Base-by-base conservation (phyloP, 2,797 vertebrate species). In the Danio choprae region DNA sequence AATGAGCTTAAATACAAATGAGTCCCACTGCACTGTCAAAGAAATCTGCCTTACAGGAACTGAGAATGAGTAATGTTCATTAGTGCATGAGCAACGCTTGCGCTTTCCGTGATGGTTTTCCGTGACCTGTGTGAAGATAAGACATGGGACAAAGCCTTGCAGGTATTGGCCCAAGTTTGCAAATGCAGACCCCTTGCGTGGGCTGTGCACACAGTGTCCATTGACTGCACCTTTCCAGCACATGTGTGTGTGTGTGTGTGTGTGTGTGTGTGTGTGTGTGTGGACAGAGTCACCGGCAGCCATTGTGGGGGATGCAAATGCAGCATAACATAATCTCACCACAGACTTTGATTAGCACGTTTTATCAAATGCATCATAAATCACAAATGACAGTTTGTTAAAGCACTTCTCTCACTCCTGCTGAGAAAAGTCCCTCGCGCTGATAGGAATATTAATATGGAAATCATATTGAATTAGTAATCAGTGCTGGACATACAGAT, bases 161-260 rank as follows among this genome's bases (percentile, higher is more conserved):
- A 67, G 11, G 41, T 82, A 79, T 74, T 64, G 81, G 81, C 76
- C 36, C 36, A 38, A 44, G 44, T 83, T 82, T 80, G 77, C 64
- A 56, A 74, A 72, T 51, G 41, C 56, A 20, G 44, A 62, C 58
- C 58, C 43, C 69, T 43, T 72, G 65, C 40, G 16, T 85, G 67
- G 87, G 83, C 55, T 68, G 84, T 83, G 80, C 72, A 88, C 87
- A 83, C 85, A 83, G 74, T 86, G 81, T 81, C 73, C 68, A 76
- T 68, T 84, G 51, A 81, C 85, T 77, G 82, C 77, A 64, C 87
- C 62, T 81, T 82, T 81, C 65, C 80, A 79, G 29, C 53, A 63
- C 64, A 20, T 22, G 43, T 50, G 60, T 29, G 38, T 59, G 58
- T 8, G n/a, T n/a, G n/a, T n/a, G n/a, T n/a, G n/a, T n/a, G n/a